Conservation (phyloP, 2,113 vertebrate species). For the Bufo gargarizans region DNA sequence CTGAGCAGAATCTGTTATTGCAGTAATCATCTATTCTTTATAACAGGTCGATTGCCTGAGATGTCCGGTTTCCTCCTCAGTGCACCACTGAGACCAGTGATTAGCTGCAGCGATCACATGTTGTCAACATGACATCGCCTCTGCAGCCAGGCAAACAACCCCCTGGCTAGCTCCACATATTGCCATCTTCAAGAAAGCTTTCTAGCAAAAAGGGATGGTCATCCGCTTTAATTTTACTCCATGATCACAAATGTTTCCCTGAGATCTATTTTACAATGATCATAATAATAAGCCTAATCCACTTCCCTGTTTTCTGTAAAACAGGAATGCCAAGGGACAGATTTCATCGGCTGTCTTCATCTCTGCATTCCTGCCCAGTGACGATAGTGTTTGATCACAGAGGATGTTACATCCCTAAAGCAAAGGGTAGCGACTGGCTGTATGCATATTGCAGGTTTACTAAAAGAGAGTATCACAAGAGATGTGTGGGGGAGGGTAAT, state of each 20-base stretch:
- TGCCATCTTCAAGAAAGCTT: not conserved
- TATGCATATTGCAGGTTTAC: not conserved
- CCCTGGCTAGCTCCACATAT: not conserved
- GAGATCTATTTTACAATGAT: not conserved
- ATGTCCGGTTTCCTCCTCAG: too few species aligned
- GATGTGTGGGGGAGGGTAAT: too few species aligned
- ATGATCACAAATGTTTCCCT: not conserved
- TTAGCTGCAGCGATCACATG: too few species aligned
- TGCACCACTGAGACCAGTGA: too few species aligned
- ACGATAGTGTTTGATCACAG: constrained; percentile 65
- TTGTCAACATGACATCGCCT: too few species aligned
- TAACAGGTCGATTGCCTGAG: too few species aligned
- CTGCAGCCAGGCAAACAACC: not conserved
- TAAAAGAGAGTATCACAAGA: not conserved
- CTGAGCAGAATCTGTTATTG: too few species aligned
- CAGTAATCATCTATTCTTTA: too few species aligned
- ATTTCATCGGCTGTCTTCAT: constrained; percentile 67
- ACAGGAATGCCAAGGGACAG: constrained; percentile 45
- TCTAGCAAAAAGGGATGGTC: not conserved
- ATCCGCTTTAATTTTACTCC: not conserved
- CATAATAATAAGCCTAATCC: not conserved
- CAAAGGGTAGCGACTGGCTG: not conserved
- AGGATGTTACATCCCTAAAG: constrained; percentile 64
- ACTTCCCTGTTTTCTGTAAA: constrained; percentile 30
- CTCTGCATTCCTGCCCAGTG: constrained; percentile 72